Conservation (phyloP, 23 tunicate genomes). For the Corella eumyota region DNA sequence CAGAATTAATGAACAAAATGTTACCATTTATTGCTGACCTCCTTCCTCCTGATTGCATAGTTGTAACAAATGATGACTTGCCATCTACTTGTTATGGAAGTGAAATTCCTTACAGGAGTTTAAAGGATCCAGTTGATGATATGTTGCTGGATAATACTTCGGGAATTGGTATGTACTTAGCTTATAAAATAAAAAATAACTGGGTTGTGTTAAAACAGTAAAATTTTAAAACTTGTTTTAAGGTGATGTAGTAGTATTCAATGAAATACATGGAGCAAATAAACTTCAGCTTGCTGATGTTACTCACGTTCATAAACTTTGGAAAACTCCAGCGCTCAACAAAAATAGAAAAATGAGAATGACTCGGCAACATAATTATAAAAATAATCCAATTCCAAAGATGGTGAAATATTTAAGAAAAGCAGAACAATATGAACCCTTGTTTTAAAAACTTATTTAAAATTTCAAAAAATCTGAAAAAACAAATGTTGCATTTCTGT, state of each 20-base stretch:
- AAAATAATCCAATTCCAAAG: conserved; percentile 1
- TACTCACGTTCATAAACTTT: conserved; percentile 41
- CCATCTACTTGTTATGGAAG: conserved; percentile 36
- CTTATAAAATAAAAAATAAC: background rate
- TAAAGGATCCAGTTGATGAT: conserved; percentile 33
- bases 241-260: conserved; percentile 21
- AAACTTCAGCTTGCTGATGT: conserved; percentile 17
- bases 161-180: conserved; percentile 35
- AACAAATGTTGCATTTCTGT: too few species aligned
- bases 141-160: conserved; percentile 10
- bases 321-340: conserved; percentile 53
- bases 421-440: conserved; percentile 44
- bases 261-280: conserved; percentile 17
- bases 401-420: conserved; percentile 25
- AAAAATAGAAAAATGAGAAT: conserved; percentile 2
- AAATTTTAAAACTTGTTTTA: too few species aligned
- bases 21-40: conserved; percentile 51
- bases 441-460: too few species aligned
- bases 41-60: conserved; percentile 46
- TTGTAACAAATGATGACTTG: conserved; percentile 35
- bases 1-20: conserved; percentile 7
- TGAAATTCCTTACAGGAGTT: conserved; percentile 25
- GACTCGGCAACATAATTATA: background rate
- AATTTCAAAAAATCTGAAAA: too few species aligned
- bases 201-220: background rate